Evolutionary conservation across 2,113 vertebrate species (phyloP), one percentile per base, ranked within the genome.

Genomic region (Dipodomys merriami): DNA sequence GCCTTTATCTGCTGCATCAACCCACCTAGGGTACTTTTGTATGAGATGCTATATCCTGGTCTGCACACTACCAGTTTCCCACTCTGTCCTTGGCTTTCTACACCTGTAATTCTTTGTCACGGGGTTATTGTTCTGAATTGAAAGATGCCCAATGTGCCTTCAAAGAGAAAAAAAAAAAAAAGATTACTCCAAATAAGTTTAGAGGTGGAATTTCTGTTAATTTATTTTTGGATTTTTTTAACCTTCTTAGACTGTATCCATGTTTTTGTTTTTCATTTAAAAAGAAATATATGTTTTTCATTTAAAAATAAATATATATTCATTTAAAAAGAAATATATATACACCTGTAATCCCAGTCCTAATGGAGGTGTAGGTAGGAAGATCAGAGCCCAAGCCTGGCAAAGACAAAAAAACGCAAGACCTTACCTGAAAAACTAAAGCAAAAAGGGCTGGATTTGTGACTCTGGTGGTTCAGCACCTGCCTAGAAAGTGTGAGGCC

Each of bases 201-300:
- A 91, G 65, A 72, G 10, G 76, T 8, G 69, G 20, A 30, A 25
- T 88, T 91, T 85, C 64, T 76, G 29, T 57, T 73, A 53, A 88
- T 57, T 81, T 46, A 64, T n/a, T 81, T 83, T 72, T n/a, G 33
- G n/a, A 71, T 71, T 83, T 83, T 79, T 67, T 53, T 53, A 9
- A 69, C 27, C 77, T 49, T 78, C 68, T 39, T 65, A 44, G 25
- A 67, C 49, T 83, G 13, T 2, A 62, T 23, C 5, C 18, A 7
- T 64, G 11, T 39, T 62, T n/a, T n/a, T n/a, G n/a, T n/a, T n/a
- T 82, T 90, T 73, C 4, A 4, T 74, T n/a, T 25, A 39, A 39
- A 39, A 39, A 39, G 35, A 27, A 8, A 27, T 67, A 9, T 68
- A 12, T n/a, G n/a, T n/a, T n/a, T n/a, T n/a, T n/a, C n/a, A n/a